Evolutionary conservation across 2,888 invertebrate species (phyloP), one percentile per base, ranked within the genome.

Genomic region (Halictus quadricinctus): DNA sequence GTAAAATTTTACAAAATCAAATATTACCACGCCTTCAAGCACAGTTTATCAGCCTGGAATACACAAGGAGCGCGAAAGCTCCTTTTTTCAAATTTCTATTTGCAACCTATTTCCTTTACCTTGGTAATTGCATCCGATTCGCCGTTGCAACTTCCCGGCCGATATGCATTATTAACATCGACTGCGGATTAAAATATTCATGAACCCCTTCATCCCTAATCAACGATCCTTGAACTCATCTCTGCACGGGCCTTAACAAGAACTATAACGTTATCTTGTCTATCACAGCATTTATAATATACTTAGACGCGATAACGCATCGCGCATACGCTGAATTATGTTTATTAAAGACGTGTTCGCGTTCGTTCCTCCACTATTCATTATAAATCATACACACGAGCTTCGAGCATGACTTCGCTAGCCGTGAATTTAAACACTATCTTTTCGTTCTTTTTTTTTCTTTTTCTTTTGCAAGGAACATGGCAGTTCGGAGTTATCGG

Each of bases 231-330:
- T 76, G 78, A 75, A 76, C 64, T 76, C 72, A 72, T 84, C 75
- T 29, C 58, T 46, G 46, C 72, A 3, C 12, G 72, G 29, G 21
- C 69, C 46, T 54, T 83, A 83, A 83, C 83, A 75, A 79, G 78
- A 78, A 78, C 83, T 78, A 75, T 83, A 82, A 78, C 83, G 54
- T 79, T 84, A 84, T 84, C 84, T 75, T 83, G 84, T 84, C 72
- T 66, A 84, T 84, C 84, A 58, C 25, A 64, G 78, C 58, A 76
- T 75, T 84, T 83, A 72, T 83, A 79, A 83, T 84, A 72, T 64
- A 72, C 60, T 84, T 83, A 83, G 58, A 54, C 36, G 29, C 70
- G 83, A 83, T 84, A 83, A 79, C 78, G 72, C 75, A 83, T 83
- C 84, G 50, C 41, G 13, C 66, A 54, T n/a, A 64, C 60, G 72